Base-by-base conservation (phyloP, 1,140 invertebrate species). In the Zaprionus nigranus region DNA sequence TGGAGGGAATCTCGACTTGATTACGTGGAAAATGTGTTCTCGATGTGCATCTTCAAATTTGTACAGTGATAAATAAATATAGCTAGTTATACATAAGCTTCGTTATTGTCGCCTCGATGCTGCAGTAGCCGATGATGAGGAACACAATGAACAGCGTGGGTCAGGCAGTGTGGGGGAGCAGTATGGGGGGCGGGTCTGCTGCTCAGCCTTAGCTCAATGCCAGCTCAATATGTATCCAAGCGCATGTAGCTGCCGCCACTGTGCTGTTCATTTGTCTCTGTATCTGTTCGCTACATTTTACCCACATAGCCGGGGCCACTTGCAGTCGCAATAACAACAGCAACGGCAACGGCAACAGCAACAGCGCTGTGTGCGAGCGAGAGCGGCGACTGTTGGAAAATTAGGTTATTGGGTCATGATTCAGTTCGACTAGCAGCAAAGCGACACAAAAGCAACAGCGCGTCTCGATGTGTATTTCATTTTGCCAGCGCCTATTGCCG, bases 321-420 rank as follows among this genome's bases (percentile, higher is more conserved):
- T 83, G 71, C 43, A 75, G 54, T 54, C 66, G 20, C 53, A 56
- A 43, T 64, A 36, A 17, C 17, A 17, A 46, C 38, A 46, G 66
- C 43, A 20, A 38, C 9, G 2, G 22, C 15, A 7, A 43, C 38
- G 24, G 66, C 43, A 20, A 13, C 26, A 24, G 51, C 22, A 20
- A 13, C 7, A 34, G 30, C 30, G 9, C 30, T 3, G 79, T 38
- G 80, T 38, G 81, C 46, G 57, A 85, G 75, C 61, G 82, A 81
- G 82, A 53, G 75, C 22, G 30, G 34, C 20, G 43, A 59, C 65
- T 64, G 62, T 79, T 66, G 79, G 66, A 80, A 90, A 88, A 90
- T 88, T 88, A 59, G 85, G 85, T 88, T 88, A 88, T 85, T 88
- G 86, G 85, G 85, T 88, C 85, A 88, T 88, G 85, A 88, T 88